These are phyloP conservation scores for Adelosebastes latens DNA, from an alignment of 2,797 vertebrate species.

Conservation along the genomic window DNA sequence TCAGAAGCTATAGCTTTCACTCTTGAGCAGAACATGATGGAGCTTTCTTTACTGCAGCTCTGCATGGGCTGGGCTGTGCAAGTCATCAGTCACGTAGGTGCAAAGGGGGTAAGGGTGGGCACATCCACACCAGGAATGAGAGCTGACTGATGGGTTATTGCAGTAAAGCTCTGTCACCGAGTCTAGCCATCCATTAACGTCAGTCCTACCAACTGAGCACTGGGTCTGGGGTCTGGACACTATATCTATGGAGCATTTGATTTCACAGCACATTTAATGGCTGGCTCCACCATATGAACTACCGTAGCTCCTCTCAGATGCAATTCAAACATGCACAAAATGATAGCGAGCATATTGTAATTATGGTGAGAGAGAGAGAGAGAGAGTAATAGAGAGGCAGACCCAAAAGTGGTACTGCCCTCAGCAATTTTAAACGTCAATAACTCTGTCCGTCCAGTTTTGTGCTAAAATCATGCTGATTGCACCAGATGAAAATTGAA, in stretches of 20 bases:
- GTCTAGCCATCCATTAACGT: conserved; percentile 63
- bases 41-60: conserved; percentile 47
- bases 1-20: conserved; percentile 44
- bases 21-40: conserved; percentile 47
- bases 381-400: conserved; percentile 8
- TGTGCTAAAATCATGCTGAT: conserved; percentile 20
- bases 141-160: conserved; percentile 71
- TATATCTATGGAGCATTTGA: conserved; percentile 19
- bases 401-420: not conserved
- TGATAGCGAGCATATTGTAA: conserved; percentile 5
- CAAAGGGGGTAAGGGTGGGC: conserved; percentile 40
- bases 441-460: conserved; percentile 4
- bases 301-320: conserved; percentile 12
- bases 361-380: not conserved
- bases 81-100: conserved; percentile 65
- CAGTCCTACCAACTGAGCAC: conserved; percentile 40
- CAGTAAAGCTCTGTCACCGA: conserved; percentile 50
- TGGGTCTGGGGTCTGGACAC: conserved; percentile 11
- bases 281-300: conserved; percentile 18
- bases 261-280: conserved; percentile 55
- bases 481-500: conserved; percentile 22
- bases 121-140: conserved; percentile 57
- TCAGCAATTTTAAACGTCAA: conserved; percentile 33
- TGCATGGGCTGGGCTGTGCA: conserved; percentile 49
- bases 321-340: conserved; percentile 27